Evolutionary conservation across 2,113 vertebrate species (phyloP), one percentile per base, ranked within the genome.

Genomic region (Brachypteracias leptosomus): DNA sequence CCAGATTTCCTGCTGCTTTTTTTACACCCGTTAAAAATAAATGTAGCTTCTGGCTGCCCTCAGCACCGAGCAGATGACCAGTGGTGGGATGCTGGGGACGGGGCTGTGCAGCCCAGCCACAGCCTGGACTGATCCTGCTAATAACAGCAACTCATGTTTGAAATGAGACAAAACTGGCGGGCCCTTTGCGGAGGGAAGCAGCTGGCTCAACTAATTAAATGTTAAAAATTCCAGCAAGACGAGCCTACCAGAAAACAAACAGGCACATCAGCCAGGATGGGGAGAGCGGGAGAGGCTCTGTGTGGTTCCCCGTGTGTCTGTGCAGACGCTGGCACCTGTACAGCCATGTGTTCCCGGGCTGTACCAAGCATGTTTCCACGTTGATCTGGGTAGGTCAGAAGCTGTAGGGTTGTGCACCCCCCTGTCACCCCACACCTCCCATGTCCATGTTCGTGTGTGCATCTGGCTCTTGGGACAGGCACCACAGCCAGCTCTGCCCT

Each of bases 161-260:
- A 58, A 95, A 77, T 11, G 16, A 90, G 79, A 25, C 71, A 22
- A 47, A 83, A 18, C 89, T 19, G 36, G 72, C 22, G 35, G 59
- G 76, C 72, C 87, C 63, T 61, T 89, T 38, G 82, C 95, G 70
- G 55, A 76, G 91, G 7, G 62, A 89, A 96, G 97, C 96, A 97
- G 97, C 98, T 96, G 97, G 97, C 94, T 95, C 71, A 25, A 88
- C 97, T 98, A 97, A 97, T 97, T 95, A 97, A 95, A 97, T 55
- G 93, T 88, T 89, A n/a, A 90, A 97, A 96, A 97, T 93, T 85
- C 92, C 92, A 85, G 91, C 96, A 93, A 96, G 94, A 84, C 16
- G 79, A 85, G 68, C 4, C 33, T 51, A 90, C 44, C 94, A 88
- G 81, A 89, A 95, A 96, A 91, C 84, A 97, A 96, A 75, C 92